Evolutionary conservation across 2,888 invertebrate genomes (phyloP).

Genomic region (Lycophotia porphyrea): DNA sequence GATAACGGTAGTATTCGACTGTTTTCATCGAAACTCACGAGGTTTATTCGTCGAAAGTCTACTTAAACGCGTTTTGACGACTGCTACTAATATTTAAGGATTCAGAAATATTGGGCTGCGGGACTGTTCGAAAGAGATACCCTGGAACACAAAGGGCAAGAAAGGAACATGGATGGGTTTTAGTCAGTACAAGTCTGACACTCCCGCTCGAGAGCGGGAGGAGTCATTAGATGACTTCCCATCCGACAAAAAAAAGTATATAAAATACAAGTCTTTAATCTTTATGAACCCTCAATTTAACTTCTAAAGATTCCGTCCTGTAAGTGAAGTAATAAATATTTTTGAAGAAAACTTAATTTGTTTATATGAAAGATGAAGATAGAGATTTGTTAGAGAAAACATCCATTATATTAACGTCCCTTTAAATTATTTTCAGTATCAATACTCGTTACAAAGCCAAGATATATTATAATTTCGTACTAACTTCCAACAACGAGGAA

Average conservation of each 20-base stretch:
- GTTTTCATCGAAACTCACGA: slow-evolving; percentile 11
- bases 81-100: slow-evolving; percentile 25
- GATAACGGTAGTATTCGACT: slow-evolving; percentile 30
- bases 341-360: neutral
- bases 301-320: neutral
- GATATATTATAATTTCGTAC: neutral
- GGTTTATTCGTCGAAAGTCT: neutral
- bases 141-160: too few relatives aligned
- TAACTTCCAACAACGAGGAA: neutral
- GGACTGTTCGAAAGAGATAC: too few relatives aligned
- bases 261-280: neutral
- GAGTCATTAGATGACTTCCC: too few relatives aligned
- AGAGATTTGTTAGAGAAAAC: neutral
- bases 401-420: neutral
- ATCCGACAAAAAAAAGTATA: too few relatives aligned
- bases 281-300: neutral
- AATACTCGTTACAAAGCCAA: neutral
- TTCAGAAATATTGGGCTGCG: slow-evolving; percentile 4
- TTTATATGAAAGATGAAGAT: neutral
- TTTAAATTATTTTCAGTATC: neutral
- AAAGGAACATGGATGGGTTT: too few relatives aligned
- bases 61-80: slow-evolving; percentile 24
- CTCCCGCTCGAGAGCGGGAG: too few relatives aligned
- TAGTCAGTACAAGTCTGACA: too few relatives aligned
- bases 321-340: neutral